Percentiles rank a stretch among this genome's conserved stretches.
These are phyloP conservation scores for Luscinia megarhynchos DNA, from an alignment of 2,797 vertebrate species.

Conservation along the genomic window DNA sequence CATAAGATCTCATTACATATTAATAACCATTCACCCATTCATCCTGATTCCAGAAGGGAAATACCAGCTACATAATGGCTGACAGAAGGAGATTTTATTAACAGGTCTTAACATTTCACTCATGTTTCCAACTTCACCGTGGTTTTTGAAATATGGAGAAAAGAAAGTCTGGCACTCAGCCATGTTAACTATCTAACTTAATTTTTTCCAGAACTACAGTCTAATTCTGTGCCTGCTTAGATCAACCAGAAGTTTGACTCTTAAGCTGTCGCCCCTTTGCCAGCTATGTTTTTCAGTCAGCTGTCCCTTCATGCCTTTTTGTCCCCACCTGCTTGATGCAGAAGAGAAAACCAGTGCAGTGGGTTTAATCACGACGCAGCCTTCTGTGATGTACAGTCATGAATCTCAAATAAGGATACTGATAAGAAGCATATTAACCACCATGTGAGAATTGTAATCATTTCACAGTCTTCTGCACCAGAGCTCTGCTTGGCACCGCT, in stretches of 20 bases:
- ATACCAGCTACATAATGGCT: background rate
- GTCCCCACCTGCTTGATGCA: background rate
- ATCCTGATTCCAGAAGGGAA: conserved; percentile 5
- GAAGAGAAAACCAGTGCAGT: background rate
- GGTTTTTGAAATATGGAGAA: background rate
- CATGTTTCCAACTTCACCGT: background rate
- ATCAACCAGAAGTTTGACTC: background rate
- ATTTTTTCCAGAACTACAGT: background rate
- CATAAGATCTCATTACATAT: background rate
- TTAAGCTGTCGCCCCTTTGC: background rate
- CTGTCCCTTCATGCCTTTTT: background rate
- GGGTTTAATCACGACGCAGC: background rate
- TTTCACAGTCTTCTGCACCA: background rate
- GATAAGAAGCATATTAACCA: background rate
- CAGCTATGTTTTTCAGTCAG: background rate
- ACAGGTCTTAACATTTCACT: conserved; percentile 1
- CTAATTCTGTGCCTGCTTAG: background rate
- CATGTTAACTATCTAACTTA: background rate
- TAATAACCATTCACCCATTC: conserved; percentile 21
- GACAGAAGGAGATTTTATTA: background rate
- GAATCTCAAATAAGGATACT: background rate
- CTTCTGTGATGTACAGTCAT: background rate
- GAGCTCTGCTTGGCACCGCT: background rate
- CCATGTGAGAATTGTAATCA: background rate
- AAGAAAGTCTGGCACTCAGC: background rate